Base-by-base conservation (phyloP, 2,888 invertebrate species). In the Troides aeacus region DNA sequence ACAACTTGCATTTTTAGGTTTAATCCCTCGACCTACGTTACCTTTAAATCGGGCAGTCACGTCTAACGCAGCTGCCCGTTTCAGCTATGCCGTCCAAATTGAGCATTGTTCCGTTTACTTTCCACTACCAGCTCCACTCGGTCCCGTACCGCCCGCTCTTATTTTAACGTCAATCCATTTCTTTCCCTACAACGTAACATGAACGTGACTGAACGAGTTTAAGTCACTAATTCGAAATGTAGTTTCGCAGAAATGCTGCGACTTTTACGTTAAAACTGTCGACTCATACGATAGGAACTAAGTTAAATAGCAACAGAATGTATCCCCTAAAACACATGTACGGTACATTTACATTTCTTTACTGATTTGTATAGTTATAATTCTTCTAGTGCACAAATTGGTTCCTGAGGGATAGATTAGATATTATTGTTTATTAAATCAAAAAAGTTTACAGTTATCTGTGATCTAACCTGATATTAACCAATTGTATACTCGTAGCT, bases 181-280 rank as follows among this genome's bases (percentile, higher is more conserved):
- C 72, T 69, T 70, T 70, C 66, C 42, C 50, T 68, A 68, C 69
- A 72, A 70, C 66, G 67, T 67, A 81, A 79, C 79, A 75, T 77
- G 80, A 82, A 88, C 87, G 87, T 87, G 86, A 84, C 86, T 84
- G 79, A 81, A 83, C 83, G 85, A 81, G 78, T 81, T 79, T 73
- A 72, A 79, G 78, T 80, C 80, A 81, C 84, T 86, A 86, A 87
- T 86, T 83, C 82, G 78, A 81, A 85, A 84, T 82, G 82, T 80
- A 67, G 60, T 67, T 64, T 50, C 17, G 61, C 56, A 46, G 64
- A 66, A 70, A 70, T 64, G 30, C 57, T 61, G 64, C 64, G 59
- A 58, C 63, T 64, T 70, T 66, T 67, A 67, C 61, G 56, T 66
- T 56, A 57, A 39, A 18, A 58, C 23, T 46, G 53, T 53, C 46